Percentiles rank a stretch among this genome's conserved stretches.
Conservation (phyloP, 2,113 vertebrate species). For the Deroptyus accipitrinus region DNA sequence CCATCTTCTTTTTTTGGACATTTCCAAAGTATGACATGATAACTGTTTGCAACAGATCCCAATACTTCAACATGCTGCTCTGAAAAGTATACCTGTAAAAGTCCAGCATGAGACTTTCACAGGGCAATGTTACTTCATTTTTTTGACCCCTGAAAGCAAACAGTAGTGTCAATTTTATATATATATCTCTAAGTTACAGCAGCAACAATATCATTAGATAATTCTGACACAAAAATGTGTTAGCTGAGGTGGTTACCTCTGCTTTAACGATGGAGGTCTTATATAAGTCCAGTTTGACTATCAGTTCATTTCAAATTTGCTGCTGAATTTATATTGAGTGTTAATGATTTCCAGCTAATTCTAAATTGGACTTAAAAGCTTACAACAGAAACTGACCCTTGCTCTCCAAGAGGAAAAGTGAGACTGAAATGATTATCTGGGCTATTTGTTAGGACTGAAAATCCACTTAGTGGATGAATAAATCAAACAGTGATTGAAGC, state of each 20-base stretch:
- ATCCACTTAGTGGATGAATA: constrained; percentile 5
- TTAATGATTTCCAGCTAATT: constrained; percentile 46
- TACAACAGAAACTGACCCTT: constrained; percentile 16
- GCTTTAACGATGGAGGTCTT: background rate
- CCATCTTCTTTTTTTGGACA: background rate
- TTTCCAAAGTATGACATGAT: background rate
- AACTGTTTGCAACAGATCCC: background rate
- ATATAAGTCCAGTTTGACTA: background rate
- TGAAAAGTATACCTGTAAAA: background rate
- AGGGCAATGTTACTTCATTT: background rate
- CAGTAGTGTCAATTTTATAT: background rate
- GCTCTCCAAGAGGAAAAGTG: background rate
- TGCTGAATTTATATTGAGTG: constrained; percentile 10
- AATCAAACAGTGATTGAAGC: background rate
- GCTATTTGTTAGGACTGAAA: constrained; percentile 20
- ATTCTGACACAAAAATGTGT: background rate
- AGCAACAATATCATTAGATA: background rate
- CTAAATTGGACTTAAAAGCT: background rate
- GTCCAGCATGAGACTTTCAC: background rate
- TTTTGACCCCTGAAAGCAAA: background rate
- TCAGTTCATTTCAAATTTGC: background rate
- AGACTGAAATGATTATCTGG: background rate
- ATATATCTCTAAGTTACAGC: background rate
- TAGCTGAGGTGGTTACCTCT: background rate
- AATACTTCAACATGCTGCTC: background rate